Evolutionary conservation across 1,140 invertebrate species (phyloP).

Genomic region (Drosophila nigromelanica): DNA sequence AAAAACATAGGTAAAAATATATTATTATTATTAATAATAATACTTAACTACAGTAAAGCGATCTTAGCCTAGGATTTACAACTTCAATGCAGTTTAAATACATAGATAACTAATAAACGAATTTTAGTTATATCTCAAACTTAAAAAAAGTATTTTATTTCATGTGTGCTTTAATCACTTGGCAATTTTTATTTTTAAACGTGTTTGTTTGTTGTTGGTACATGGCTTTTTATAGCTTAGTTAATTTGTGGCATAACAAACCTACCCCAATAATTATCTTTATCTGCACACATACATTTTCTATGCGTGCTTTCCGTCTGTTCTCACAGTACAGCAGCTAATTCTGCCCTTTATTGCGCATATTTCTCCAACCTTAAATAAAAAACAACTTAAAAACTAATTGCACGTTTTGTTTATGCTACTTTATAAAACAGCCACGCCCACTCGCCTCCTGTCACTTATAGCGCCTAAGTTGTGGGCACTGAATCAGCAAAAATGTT

Average conservation of each 20-base stretch:
- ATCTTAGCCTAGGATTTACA: too few relatives aligned
- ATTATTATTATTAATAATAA: too few relatives aligned
- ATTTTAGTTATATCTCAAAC: too few relatives aligned
- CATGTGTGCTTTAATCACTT: too few relatives aligned
- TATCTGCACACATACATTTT: too few relatives aligned
- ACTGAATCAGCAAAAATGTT: constrained; percentile 7
- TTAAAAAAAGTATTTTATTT: too few relatives aligned
- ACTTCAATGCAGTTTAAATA: too few relatives aligned
- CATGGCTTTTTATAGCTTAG: background rate
- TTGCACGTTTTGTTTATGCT: constrained; percentile 6
- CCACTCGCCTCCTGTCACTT: constrained; percentile 27
- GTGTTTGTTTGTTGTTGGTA: background rate
- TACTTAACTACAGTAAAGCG: too few relatives aligned
- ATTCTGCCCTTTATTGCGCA: constrained; percentile 25
- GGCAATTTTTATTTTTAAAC: too few relatives aligned
- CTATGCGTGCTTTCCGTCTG: background rate
- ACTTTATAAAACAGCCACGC: constrained; percentile 22
- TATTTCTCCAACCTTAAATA: background rate
- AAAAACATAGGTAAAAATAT: too few relatives aligned
- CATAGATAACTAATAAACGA: too few relatives aligned
- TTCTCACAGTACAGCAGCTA: constrained; percentile 8
- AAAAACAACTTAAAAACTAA: constrained; percentile 1
- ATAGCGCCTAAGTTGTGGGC: constrained; percentile 5
- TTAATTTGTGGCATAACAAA: background rate
- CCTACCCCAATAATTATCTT: constrained; percentile 5